Conservation (phyloP, 2,797 vertebrate species). For the Liasis olivaceus region DNA sequence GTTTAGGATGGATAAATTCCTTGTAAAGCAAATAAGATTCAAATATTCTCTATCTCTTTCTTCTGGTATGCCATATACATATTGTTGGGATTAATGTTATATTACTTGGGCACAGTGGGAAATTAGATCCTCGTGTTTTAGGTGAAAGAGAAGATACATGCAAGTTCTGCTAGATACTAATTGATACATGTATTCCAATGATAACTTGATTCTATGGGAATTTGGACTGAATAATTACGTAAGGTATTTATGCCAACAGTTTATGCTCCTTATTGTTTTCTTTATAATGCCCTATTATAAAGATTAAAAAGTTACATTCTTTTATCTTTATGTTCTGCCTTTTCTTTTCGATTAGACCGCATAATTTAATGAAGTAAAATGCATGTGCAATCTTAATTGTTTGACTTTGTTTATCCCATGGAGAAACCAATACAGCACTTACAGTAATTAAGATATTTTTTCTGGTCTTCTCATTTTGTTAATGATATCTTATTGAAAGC, state of each 20-base stretch:
- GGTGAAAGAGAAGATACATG: neutral
- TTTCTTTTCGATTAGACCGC: conserved; percentile 43
- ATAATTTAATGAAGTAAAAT: conserved; percentile 66
- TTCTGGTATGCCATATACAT: neutral
- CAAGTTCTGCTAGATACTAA: neutral
- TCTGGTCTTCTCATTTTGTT: conserved; percentile 80
- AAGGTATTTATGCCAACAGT: neutral
- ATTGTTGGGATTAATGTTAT: neutral
- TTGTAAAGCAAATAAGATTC: neutral
- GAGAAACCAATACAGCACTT: conserved; percentile 72
- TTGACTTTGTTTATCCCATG: conserved; percentile 70
- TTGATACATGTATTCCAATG: neutral
- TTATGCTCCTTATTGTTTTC: conserved; percentile 33
- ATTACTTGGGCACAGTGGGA: neutral
- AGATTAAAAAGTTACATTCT: conserved; percentile 8
- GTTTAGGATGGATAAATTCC: neutral
- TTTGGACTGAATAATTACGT: conserved; percentile 17
- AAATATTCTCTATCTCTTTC: neutral
- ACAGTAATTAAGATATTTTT: conserved; percentile 78
- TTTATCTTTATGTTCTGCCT: conserved; percentile 38
- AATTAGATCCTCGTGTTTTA: neutral
- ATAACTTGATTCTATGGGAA: neutral
- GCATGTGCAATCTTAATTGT: conserved; percentile 71
- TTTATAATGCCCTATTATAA: conserved; percentile 30
- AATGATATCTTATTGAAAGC: conserved; percentile 79